Evolutionary conservation across 2,113 vertebrate genomes (phyloP), one percentile per base, ranked within the genome.

Genomic region (Neodon shergylaensis): DNA sequence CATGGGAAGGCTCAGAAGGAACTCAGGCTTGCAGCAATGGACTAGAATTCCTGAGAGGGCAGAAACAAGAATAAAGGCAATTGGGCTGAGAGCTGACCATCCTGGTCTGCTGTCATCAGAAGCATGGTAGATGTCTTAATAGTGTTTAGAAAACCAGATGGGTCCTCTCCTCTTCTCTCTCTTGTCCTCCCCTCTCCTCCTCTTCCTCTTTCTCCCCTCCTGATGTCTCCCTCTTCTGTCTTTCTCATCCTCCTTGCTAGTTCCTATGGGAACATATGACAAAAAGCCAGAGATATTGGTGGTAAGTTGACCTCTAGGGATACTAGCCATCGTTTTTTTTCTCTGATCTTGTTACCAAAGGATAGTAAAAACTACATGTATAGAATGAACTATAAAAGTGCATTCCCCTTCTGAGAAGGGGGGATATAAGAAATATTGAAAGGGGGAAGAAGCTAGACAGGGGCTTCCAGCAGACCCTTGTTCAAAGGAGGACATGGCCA

Each of bases 111-210:
- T 85, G 26, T 2, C 21, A 72, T 84, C 31, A 95, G 96, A 98
- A 96, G 82, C 0, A 0, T 11, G 47, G 26, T 0, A 0, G 77
- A 19, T 91, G 96, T 95, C 7, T 0, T 12, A 88, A 91, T 36
- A 13, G 22, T 28, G 89, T 93, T 94, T 91, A 87, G 95, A 94
- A 95, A 54, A 63, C 1, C 10, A 95, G 95, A 83, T 2, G 61
- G 72, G 93, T 31, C 81, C 47, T 47, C 39, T 44, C 61, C 39
- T 84, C 24, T 24, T 54, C 52, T 39, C n/a, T 61, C 54, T 26
- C 52, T 44, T 28, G 6, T 39, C 17, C 0, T 3, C 33, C 42
- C 22, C 7, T 16, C 12, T 12, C 9, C 10, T 33, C 70, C 16
- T 11, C 4, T 9, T 1, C 22, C 54, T 58, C n/a, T 3, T 61